phyloP scores from a whole-genome alignment of 2,797 vertebrate genomes.

The Scleropages formosus region DNA sequence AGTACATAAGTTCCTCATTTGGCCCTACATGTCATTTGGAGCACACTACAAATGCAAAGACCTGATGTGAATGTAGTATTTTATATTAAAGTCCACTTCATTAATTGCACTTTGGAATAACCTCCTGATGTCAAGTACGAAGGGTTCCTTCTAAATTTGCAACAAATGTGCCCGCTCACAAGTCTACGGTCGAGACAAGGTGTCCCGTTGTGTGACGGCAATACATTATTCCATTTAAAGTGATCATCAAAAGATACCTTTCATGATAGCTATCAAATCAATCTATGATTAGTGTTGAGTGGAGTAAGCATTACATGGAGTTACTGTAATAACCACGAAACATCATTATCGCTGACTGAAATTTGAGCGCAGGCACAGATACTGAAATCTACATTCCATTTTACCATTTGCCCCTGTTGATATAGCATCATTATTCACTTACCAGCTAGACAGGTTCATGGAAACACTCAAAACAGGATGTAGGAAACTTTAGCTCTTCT shows the following conservation, averaged over 20 bases:
- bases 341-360: constrained; percentile 34
- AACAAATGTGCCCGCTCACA: constrained; percentile 8
- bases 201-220: not conserved
- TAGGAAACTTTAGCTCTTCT: not conserved
- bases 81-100: constrained; percentile 20
- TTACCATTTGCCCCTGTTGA: not conserved
- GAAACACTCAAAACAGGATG: constrained; percentile 19
- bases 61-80: constrained; percentile 33
- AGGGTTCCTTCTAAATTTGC: not conserved
- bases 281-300: constrained; percentile 16
- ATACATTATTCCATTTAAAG: not conserved
- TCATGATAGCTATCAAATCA: constrained; percentile 16
- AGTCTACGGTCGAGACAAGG: constrained; percentile 10
- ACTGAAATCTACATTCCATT: constrained; percentile 32
- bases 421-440: constrained; percentile 32
- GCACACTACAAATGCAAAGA: constrained; percentile 6
- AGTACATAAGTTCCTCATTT: constrained; percentile 36
- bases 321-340: constrained; percentile 2
- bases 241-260: not conserved
- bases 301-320: not conserved
- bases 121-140: constrained; percentile 18
- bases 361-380: constrained; percentile 38
- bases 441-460: not conserved
- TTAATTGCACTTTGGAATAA: constrained; percentile 5
- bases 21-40: constrained; percentile 31